A percentile compares a stretch with the other conserved stretches of the same genome.
phyloP scores from a whole-genome alignment of 2,797 vertebrate species.

The Podargus strigoides region DNA sequence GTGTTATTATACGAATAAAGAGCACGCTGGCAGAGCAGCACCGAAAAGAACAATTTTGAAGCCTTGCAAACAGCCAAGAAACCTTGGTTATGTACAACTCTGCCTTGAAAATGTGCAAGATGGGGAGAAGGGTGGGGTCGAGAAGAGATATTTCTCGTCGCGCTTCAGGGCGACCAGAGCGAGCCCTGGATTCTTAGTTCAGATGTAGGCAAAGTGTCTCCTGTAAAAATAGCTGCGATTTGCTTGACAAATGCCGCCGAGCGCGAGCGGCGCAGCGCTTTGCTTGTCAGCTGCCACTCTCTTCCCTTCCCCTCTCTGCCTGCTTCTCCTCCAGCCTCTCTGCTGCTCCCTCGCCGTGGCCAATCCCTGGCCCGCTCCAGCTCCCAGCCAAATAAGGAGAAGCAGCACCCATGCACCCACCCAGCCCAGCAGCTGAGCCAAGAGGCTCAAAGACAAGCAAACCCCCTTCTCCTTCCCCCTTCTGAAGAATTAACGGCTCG shows the following conservation, averaged over 20 bases:
- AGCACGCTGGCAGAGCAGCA: background rate
- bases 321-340: background rate
- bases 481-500: background rate
- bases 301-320: background rate
- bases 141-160: background rate
- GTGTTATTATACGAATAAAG: background rate
- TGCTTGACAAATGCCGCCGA: background rate
- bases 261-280: background rate
- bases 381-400: conserved; percentile 74
- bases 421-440: background rate
- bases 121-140: background rate
- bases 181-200: background rate
- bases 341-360: conserved; percentile 39
- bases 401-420: background rate
- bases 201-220: conserved; percentile 5
- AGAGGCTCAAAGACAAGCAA: background rate
- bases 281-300: background rate
- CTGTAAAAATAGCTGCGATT: conserved; percentile 12
- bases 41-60: background rate
- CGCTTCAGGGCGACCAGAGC: background rate
- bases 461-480: background rate
- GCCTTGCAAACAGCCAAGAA: background rate
- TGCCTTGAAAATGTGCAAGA: background rate
- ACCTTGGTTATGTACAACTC: background rate
- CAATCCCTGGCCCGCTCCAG: conserved; percentile 56